phyloP scores from a whole-genome alignment of 2,797 vertebrate species.

The Sebastes reedi region DNA sequence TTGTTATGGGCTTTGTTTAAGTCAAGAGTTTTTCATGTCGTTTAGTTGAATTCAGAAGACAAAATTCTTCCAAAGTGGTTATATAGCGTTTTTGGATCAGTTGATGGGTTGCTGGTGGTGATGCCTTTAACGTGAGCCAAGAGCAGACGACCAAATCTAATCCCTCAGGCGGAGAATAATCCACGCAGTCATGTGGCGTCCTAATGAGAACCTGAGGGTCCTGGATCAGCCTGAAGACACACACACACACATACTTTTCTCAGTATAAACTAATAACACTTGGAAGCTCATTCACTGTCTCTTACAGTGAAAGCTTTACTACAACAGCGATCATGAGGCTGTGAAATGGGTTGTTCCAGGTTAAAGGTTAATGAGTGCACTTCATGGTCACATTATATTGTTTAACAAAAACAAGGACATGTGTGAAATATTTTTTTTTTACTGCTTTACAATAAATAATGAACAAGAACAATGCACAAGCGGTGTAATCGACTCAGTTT shows the following conservation, averaged over 20 bases:
- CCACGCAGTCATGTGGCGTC: constrained; percentile 64
- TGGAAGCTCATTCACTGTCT: not conserved
- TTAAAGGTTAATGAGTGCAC: not conserved
- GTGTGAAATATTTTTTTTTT: constrained; percentile 1
- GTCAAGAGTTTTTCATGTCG: not conserved
- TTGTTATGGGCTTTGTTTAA: not conserved
- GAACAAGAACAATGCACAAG: not conserved
- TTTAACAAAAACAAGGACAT: not conserved
- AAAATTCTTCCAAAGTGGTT: not conserved
- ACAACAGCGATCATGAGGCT: not conserved
- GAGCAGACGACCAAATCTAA: constrained; percentile 65
- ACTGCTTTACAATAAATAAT: constrained; percentile 26
- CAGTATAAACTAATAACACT: constrained; percentile 42
- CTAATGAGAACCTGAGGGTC: constrained; percentile 71
- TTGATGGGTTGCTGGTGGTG: constrained; percentile 5
- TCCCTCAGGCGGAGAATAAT: constrained; percentile 62
- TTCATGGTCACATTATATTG: not conserved
- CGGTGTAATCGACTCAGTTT: not conserved
- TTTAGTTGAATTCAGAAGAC: constrained; percentile 5
- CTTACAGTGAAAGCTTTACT: not conserved
- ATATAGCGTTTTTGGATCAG: not conserved
- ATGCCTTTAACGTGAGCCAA: constrained; percentile 22
- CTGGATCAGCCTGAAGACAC: constrained; percentile 42
- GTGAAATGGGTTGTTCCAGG: not conserved
- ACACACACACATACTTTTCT: not conserved